A percentile compares a stretch with the other conserved stretches of the same genome.
These are phyloP conservation scores for Cloeon dipterum DNA, from an alignment of 2,888 invertebrate species.

Conservation along the genomic window DNA sequence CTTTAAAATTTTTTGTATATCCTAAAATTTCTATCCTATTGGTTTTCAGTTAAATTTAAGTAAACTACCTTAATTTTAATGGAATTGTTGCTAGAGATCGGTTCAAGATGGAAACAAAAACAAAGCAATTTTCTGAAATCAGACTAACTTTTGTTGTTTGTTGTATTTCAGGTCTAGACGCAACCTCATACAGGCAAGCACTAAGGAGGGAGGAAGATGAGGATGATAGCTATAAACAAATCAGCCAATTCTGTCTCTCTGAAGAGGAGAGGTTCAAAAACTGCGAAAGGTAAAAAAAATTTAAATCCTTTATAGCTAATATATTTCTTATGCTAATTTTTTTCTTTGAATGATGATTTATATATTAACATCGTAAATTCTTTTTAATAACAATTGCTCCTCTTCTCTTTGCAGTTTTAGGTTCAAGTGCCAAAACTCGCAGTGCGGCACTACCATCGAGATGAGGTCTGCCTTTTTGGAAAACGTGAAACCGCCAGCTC, in stretches of 20 bases:
- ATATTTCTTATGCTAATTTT: not conserved
- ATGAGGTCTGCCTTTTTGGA: not conserved
- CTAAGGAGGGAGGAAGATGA: conserved; percentile 13
- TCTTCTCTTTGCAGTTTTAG: not conserved
- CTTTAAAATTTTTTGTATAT: conserved; percentile 1
- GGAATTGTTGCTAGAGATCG: too few species aligned
- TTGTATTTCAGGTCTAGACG: conserved; percentile 26
- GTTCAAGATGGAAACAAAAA: too few species aligned
- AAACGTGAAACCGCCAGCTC: not conserved
- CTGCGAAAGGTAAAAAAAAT: conserved; percentile 20
- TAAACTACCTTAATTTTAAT: too few species aligned
- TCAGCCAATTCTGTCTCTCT: conserved; percentile 12
- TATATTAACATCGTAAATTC: too few species aligned
- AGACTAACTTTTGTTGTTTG: too few species aligned
- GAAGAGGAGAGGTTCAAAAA: conserved; percentile 28
- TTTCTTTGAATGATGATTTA: not conserved
- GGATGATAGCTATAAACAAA: conserved; percentile 14
- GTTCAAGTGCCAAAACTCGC: conserved; percentile 1
- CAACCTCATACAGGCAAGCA: conserved; percentile 18
- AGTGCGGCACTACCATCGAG: conserved; percentile 20
- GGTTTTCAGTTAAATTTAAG: conserved; percentile 20
- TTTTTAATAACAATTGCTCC: too few species aligned
- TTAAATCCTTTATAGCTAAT: not conserved
- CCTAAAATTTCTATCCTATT: conserved; percentile 20
- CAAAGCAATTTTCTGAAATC: too few species aligned